Base-by-base conservation (phyloP, 2,888 invertebrate genomes). In the Agapetus fuscipes region DNA sequence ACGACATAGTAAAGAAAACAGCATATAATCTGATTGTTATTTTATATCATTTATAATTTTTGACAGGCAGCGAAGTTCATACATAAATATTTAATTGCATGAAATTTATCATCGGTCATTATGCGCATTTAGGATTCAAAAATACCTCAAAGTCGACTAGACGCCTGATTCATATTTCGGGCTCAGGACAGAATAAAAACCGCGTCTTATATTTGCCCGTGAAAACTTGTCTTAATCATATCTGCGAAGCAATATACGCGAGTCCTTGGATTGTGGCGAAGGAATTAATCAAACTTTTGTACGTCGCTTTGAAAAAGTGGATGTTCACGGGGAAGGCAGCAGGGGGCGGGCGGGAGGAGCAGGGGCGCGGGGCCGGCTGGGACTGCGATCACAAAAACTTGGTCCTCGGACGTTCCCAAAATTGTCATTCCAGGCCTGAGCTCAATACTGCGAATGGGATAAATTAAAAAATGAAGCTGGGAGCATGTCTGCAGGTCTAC, bases 361-460 rank as follows among this genome's bases (percentile, higher is more conserved):
- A 17, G 36, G 29, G 39, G 37, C 28, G 24, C 29, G 34, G 30
- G 16, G 26, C 27, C 41, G 43, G 43, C 39, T 27, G 41, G 40
- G 40, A 42, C 33, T 36, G 37, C 35, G 36, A 26, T 36, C 17
- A 34, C 47, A 47, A 47, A 47, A 47, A 47, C 47, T 37, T 33
- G 47, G 47, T 42, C 40, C 31, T 16, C 15, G 34, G 34, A 28
- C 34, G 32, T 32, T 37, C 41, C 43, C 43, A 37, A 47, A 47
- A 47, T 47, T 47, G 47, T 47, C 47, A 47, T 47, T 47, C 47
- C 44, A 33, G 32, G 34, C 30, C 40, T 30, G 38, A 31, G 47
- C 47, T 44, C 44, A 44, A 43, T 47, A 47, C 44, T 44, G 47
- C 41, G 47, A 47, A 47, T 44, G 41, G 44, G 47, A 41, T 41